Conservation (phyloP, 2,888 invertebrate species). For the Chrysolina americana region DNA sequence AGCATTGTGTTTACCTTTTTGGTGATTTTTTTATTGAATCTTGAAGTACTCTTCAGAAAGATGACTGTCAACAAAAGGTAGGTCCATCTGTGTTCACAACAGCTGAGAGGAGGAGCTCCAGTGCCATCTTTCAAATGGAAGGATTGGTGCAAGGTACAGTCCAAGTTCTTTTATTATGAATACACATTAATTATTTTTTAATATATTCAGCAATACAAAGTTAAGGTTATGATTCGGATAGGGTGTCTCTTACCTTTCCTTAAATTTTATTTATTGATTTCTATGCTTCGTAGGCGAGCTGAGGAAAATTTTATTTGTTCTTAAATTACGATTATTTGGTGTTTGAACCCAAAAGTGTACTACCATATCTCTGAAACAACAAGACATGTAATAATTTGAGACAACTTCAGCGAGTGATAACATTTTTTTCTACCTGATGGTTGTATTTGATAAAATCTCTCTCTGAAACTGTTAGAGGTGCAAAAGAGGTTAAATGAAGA, state of each 20-base stretch:
- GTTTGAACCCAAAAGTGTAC: too few relatives aligned
- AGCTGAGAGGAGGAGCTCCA: constrained; percentile 75
- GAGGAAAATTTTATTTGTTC: too few relatives aligned
- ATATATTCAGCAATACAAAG: constrained; percentile 28
- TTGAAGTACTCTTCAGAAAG: constrained; percentile 1
- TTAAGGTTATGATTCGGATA: not conserved
- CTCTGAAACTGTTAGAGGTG: too few relatives aligned
- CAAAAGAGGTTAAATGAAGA: too few relatives aligned
- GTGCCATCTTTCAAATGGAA: constrained; percentile 86
- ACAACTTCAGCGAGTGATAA: too few relatives aligned
- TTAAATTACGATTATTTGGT: too few relatives aligned
- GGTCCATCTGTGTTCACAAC: constrained; percentile 73
- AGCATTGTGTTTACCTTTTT: constrained; percentile 2
- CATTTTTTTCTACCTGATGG: too few relatives aligned
- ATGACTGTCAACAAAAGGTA: constrained; percentile 60
- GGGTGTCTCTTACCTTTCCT: not conserved
- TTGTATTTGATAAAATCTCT: too few relatives aligned
- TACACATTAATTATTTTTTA: constrained; percentile 17
- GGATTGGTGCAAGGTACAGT: constrained; percentile 87
- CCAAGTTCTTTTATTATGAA: constrained; percentile 58
- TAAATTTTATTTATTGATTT: too few relatives aligned
- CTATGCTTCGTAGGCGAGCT: too few relatives aligned
- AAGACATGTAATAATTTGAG: too few relatives aligned
- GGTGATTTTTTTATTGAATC: constrained; percentile 20
- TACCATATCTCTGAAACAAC: too few relatives aligned